A percentile compares a stretch with the other conserved stretches of the same genome.
Evolutionary conservation across 2,797 vertebrate species (phyloP).

Genomic region (Sarcophilus harrisii): DNA sequence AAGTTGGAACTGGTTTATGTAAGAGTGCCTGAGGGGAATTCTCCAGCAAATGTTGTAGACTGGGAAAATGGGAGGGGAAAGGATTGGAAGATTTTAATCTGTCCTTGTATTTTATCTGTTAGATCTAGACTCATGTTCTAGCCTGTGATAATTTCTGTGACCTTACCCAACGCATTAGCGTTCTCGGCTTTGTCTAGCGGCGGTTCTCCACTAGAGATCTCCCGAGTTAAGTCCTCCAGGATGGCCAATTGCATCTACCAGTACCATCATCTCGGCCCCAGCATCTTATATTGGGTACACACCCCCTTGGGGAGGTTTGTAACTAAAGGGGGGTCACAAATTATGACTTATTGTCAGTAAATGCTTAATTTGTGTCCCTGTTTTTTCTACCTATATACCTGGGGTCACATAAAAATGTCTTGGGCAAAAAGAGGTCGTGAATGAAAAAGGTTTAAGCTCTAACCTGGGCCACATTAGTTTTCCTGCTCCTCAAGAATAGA

Average conservation of each 20-base stretch:
- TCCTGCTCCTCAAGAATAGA: background rate
- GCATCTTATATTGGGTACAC: too few relatives aligned
- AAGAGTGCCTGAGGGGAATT: background rate
- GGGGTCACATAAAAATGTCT: too few relatives aligned
- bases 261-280: background rate
- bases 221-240: background rate
- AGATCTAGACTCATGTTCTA: background rate
- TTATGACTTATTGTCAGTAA: too few relatives aligned
- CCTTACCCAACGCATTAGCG: background rate
- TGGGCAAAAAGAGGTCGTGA: too few relatives aligned
- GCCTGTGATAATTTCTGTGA: background rate
- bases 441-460: too few relatives aligned
- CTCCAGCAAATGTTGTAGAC: background rate
- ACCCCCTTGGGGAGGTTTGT: too few relatives aligned
- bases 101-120: background rate
- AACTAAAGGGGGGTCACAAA: too few relatives aligned
- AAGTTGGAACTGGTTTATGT: background rate
- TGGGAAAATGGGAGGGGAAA: background rate
- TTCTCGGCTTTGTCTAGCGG: too few relatives aligned
- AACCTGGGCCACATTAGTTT: background rate
- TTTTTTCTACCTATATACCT: too few relatives aligned
- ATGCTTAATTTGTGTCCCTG: too few relatives aligned
- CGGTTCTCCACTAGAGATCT: background rate
- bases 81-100: background rate
- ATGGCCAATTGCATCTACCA: background rate